These are phyloP conservation scores for Syrrhaptes paradoxus DNA, from an alignment of 2,113 vertebrate species.

Conservation along the genomic window DNA sequence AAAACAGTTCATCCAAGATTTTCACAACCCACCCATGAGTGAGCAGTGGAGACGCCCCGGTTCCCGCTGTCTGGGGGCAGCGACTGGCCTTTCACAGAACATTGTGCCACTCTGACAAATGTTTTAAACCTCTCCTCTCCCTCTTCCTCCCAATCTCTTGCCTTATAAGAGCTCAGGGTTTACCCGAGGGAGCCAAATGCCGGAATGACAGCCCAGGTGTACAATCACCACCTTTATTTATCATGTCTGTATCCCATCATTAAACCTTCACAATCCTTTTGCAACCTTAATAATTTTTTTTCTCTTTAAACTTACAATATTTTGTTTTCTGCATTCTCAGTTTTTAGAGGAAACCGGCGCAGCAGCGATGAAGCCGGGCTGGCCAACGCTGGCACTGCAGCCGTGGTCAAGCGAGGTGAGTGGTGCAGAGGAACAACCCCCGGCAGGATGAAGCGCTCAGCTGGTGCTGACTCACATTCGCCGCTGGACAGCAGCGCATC, in stretches of 20 bases:
- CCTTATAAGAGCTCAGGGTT: not conserved
- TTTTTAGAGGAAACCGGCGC: not conserved
- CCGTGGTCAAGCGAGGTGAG: constrained; percentile 29
- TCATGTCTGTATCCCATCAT: accelerated
- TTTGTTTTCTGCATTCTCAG: not conserved
- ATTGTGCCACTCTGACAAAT: accelerated
- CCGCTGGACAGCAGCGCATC: not conserved
- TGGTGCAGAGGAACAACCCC: constrained; percentile 39
- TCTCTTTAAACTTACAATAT: not conserved
- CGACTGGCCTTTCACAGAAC: not conserved
- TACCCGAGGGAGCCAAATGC: not conserved
- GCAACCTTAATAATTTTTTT: not conserved
- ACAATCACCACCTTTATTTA: not conserved
- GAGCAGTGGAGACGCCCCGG: not conserved
- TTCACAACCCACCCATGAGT: accelerated
- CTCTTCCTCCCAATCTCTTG: not conserved
- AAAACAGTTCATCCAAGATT: not conserved
- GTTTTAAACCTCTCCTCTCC: not conserved
- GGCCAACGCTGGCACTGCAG: not conserved
- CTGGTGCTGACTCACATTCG: constrained; percentile 18
- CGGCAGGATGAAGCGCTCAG: not conserved
- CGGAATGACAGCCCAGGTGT: not conserved
- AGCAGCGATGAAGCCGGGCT: not conserved
- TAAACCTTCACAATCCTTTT: not conserved
- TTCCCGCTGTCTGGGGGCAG: not conserved